Evolutionary conservation across 1,140 invertebrate species (phyloP), one percentile per base, ranked within the genome.

Genomic region (Mercenaria mercenaria): DNA sequence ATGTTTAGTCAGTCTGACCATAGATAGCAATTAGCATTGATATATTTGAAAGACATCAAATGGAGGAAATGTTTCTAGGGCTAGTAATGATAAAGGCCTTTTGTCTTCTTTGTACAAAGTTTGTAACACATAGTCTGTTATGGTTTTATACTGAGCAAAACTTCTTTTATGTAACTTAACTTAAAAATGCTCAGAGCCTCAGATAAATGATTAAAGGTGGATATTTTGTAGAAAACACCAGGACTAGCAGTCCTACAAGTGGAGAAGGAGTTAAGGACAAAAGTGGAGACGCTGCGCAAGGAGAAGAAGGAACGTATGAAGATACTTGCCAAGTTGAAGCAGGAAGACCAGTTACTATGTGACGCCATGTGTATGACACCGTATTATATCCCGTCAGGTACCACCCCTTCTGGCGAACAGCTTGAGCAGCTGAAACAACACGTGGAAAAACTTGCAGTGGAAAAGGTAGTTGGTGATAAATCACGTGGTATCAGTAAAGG

Each of bases 321-420:
- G 41, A 88, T 86, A 15, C 89, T 94, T 23, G 89, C 91, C 11
- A 84, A 88, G 29, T 84, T 95, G n/a, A 88, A 91, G 18, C 79
- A 77, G 8, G 56, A 91, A 34, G 95, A 95, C 56, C 93, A 94
- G 77, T 20, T 83, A 8, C 81, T 95, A 72, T 95, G 95, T 92
- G 93, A 94, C 26, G 34, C 86, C 0, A 74, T 95, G 74, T 92
- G 90, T 76, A 90, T 61, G 34, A 95, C 94, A 23, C 94, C 95
- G 0, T 95, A 93, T 74, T 95, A 95, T 80, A 91, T 95, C 39
- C 93, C 95, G 1, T 91, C 92, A 32, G 93, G 93, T 15, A 72
- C 79, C 15, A 92, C 93, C 18, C 95, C 95, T 4, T 90, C 86
- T 34, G 61, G 88, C n/a, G 91, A 92, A 26, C 94, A 95, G 90